Percentiles rank a stretch among this genome's conserved stretches.
phyloP scores from a whole-genome alignment of 2,888 invertebrate species.

The Drosophila lutescens region DNA sequence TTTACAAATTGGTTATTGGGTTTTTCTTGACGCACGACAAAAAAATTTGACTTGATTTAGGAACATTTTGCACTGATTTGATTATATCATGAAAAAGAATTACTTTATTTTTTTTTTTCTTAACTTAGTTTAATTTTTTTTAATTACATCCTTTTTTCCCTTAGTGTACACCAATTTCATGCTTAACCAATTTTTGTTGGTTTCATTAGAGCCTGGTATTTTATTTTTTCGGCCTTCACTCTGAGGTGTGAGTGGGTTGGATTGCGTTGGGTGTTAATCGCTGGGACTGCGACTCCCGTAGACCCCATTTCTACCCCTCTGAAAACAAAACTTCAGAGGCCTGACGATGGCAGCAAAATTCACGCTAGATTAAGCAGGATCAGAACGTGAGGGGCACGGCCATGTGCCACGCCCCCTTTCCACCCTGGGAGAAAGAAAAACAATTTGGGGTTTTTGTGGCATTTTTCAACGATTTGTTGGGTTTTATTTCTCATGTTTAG shows the following conservation, averaged over 20 bases:
- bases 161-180: conserved; percentile 65
- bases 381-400: conserved; percentile 8
- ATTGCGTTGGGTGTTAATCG: conserved; percentile 68
- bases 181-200: conserved; percentile 77
- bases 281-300: conserved; percentile 29
- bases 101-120: too few relatives aligned
- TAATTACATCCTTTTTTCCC: too few relatives aligned
- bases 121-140: too few relatives aligned
- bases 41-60: too few relatives aligned
- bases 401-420: conserved; percentile 8
- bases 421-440: conserved; percentile 35
- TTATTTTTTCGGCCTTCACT: conserved; percentile 30
- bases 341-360: conserved; percentile 66
- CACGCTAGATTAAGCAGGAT: conserved; percentile 73
- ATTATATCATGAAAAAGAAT: too few relatives aligned
- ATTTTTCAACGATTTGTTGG: conserved; percentile 66
- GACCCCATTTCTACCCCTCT: conserved; percentile 10
- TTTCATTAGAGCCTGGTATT: conserved; percentile 57
- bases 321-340: conserved; percentile 30
- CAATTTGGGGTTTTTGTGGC: conserved; percentile 71
- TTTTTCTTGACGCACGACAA: too few relatives aligned
- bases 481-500: conserved; percentile 57
- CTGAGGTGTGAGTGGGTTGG: conserved; percentile 68
- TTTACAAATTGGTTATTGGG: too few relatives aligned
- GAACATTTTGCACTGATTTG: too few relatives aligned